A percentile compares a stretch with the other conserved stretches of the same genome.
These are phyloP conservation scores for Busseola fusca DNA, from an alignment of 2,888 invertebrate genomes.

Conservation along the genomic window DNA sequence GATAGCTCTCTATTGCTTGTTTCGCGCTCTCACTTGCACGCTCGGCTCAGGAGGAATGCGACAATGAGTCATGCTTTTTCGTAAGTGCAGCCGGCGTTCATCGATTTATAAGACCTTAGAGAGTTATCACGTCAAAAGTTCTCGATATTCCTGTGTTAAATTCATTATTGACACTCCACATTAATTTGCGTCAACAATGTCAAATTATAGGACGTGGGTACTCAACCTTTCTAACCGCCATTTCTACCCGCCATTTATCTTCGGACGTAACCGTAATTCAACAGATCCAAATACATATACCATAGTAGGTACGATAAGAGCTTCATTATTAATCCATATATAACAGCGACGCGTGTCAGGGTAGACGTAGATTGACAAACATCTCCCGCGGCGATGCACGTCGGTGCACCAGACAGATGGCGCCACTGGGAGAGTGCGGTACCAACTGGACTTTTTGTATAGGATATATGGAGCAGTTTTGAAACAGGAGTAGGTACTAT, in stretches of 20 bases:
- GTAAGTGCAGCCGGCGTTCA: no score
- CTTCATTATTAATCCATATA: conserved; percentile 57
- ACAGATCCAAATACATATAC: conserved; percentile 4
- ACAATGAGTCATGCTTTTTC: no score
- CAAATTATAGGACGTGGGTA: background rate
- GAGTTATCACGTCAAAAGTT: no score
- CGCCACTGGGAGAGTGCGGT: conserved; percentile 56
- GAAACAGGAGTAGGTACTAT: conserved; percentile 24
- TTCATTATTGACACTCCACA: background rate
- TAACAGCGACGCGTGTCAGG: conserved; percentile 51
- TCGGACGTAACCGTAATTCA: conserved; percentile 14
- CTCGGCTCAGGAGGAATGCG: no score
- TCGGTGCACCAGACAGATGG: conserved; percentile 59
- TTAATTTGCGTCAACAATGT: background rate
- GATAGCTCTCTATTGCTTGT: no score
- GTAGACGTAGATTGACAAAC: conserved; percentile 66
- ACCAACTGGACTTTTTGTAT: conserved; percentile 48
- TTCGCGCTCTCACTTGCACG: no score
- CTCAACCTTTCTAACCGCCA: conserved; percentile 7
- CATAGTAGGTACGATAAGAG: conserved; percentile 38
- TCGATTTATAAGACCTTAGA: no score
- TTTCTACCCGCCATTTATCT: conserved; percentile 23
- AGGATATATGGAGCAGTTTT: conserved; percentile 52
- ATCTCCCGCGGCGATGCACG: conserved; percentile 63
- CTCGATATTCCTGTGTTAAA: background rate